Evolutionary conservation across 2,113 vertebrate species (phyloP).

Genomic region (Alces alces): DNA sequence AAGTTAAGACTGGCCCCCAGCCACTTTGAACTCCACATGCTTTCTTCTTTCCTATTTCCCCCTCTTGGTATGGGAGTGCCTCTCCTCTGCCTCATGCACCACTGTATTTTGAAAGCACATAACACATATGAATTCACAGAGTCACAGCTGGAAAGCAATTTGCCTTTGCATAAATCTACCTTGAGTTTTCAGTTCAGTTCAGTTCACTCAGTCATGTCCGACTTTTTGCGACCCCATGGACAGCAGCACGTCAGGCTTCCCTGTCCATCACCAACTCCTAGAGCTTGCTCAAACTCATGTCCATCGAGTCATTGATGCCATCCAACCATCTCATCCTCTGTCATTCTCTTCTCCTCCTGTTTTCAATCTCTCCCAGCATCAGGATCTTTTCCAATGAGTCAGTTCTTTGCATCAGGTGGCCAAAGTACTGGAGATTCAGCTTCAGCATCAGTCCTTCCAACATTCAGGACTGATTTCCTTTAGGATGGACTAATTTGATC

Average conservation of each 20-base stretch:
- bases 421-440: background rate
- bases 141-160: background rate
- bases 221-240: background rate
- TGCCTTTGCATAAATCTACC: background rate
- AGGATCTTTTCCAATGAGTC: background rate
- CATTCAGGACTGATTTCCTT: background rate
- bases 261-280: too few species aligned
- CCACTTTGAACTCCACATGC: background rate
- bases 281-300: too few species aligned
- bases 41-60: background rate
- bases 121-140: background rate
- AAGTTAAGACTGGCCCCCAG: background rate
- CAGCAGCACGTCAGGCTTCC: background rate
- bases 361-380: background rate
- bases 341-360: background rate
- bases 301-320: too few species aligned
- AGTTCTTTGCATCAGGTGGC: background rate
- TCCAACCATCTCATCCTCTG: too few species aligned
- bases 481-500: background rate
- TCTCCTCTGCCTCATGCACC: background rate
- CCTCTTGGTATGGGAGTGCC: background rate
- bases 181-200: background rate
- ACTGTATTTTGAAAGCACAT: background rate
- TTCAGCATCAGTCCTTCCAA: background rate
- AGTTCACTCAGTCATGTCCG: background rate